These are phyloP conservation scores for Callaeas wilsoni DNA, from an alignment of 2,113 vertebrate species.

Conservation along the genomic window DNA sequence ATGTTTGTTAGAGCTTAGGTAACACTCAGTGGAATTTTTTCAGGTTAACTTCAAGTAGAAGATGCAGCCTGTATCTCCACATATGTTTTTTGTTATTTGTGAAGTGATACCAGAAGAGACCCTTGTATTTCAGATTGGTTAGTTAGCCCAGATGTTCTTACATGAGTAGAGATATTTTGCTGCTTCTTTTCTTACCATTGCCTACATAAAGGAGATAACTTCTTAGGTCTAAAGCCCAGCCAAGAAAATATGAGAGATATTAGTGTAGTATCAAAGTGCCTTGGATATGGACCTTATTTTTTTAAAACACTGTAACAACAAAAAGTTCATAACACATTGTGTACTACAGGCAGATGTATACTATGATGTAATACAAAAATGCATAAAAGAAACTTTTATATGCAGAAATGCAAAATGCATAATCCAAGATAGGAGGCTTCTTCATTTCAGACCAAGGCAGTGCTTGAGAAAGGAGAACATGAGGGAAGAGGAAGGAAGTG, in stretches of 20 bases:
- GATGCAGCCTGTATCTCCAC: not conserved
- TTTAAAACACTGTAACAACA: rapidly evolving
- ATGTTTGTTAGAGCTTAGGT: not conserved
- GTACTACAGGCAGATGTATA: not conserved
- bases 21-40: not conserved
- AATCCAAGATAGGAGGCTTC: not conserved
- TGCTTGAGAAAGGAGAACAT: not conserved
- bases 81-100: not conserved
- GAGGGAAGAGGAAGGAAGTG: not conserved
- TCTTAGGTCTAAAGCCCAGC: not conserved
- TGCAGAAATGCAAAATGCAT: not conserved
- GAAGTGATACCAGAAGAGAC: not conserved
- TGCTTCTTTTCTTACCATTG: not conserved
- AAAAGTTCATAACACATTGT: not conserved
- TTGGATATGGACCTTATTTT: not conserved
- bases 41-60: not conserved
- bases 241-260: not conserved
- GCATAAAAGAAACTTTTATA: not conserved
- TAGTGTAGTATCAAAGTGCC: not conserved
- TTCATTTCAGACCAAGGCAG: not conserved
- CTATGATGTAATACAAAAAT: not conserved
- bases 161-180: not conserved
- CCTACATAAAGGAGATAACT: not conserved
- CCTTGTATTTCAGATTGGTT: not conserved
- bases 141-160: not conserved